Evolutionary conservation across 2,888 invertebrate species (phyloP).

Genomic region (Sminthurinus aureus): DNA sequence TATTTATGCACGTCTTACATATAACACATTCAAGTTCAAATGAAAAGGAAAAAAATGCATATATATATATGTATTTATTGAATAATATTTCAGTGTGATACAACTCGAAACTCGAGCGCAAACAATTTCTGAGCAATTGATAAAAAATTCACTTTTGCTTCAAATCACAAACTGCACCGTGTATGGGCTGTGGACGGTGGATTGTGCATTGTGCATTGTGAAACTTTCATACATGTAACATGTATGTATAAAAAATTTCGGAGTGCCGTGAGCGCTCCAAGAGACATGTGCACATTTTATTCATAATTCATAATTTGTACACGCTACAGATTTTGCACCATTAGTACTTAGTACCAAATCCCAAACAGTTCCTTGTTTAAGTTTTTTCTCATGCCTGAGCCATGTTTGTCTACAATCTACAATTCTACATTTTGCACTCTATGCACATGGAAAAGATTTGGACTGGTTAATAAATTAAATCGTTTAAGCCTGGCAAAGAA

Average conservation of each 20-base stretch:
- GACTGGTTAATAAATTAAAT: neutral
- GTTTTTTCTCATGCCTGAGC: neutral
- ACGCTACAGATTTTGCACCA: neutral
- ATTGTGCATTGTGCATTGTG: too few relatives aligned
- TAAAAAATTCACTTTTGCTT: too few relatives aligned
- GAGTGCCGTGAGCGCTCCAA: neutral
- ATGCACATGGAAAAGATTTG: neutral
- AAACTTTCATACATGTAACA: too few relatives aligned
- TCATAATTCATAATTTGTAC: neutral
- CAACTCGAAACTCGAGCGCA: too few relatives aligned
- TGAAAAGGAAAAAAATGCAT: neutral
- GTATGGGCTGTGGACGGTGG: too few relatives aligned
- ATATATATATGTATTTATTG: too few relatives aligned
- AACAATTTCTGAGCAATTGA: too few relatives aligned
- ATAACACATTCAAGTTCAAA: neutral
- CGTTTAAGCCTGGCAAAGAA: neutral
- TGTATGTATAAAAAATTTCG: too few relatives aligned
- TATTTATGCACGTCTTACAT: neutral
- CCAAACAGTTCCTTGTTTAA: neutral
- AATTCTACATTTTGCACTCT: neutral
- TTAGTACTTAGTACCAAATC: too few relatives aligned
- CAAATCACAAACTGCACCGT: too few relatives aligned
- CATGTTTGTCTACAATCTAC: neutral
- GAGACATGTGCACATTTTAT: neutral
- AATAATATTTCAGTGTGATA: too few relatives aligned